Conservation (phyloP, 1,140 invertebrate genomes). For the Neelides sp. region DNA sequence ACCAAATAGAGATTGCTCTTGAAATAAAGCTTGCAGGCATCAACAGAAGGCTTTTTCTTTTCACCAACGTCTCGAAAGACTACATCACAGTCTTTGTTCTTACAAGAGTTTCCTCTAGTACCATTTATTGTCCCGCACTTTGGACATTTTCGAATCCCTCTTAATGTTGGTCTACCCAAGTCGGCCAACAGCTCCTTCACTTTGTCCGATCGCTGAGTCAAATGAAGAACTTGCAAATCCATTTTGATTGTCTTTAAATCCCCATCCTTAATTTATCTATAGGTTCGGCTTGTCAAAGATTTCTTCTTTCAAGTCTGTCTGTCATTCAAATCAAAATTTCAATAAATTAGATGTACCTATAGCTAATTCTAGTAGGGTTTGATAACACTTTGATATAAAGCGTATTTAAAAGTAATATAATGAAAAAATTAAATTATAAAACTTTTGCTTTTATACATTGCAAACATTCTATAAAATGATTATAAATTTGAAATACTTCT, state of each 20-base stretch:
- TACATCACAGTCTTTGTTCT: conserved; percentile 59
- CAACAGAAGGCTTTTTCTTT: conserved; percentile 48
- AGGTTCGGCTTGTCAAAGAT: too few relatives aligned
- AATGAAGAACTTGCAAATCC: too few relatives aligned
- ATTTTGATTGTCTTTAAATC: background rate
- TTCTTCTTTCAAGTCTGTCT: background rate
- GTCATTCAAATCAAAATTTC: background rate
- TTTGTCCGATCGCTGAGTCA: conserved; percentile 10
- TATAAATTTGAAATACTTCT: too few relatives aligned
- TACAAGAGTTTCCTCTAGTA: conserved; percentile 57
- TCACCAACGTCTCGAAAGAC: conserved; percentile 55
- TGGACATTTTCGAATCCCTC: conserved; percentile 60
- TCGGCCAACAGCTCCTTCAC: conserved; percentile 40
- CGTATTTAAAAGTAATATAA: too few relatives aligned
- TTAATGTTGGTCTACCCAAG: conserved; percentile 53
- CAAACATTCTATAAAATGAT: too few relatives aligned
- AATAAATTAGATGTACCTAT: too few relatives aligned
- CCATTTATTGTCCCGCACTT: conserved; percentile 69
- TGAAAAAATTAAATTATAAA: too few relatives aligned
- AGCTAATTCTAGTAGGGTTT: too few relatives aligned
- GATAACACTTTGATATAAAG: too few relatives aligned
- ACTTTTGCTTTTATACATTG: too few relatives aligned
- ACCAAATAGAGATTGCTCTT: background rate
- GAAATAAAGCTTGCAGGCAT: conserved; percentile 51
- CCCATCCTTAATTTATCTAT: too few relatives aligned